Base-by-base conservation (phyloP, 1,140 invertebrate species). In the Lamellibrachia luymesi region DNA sequence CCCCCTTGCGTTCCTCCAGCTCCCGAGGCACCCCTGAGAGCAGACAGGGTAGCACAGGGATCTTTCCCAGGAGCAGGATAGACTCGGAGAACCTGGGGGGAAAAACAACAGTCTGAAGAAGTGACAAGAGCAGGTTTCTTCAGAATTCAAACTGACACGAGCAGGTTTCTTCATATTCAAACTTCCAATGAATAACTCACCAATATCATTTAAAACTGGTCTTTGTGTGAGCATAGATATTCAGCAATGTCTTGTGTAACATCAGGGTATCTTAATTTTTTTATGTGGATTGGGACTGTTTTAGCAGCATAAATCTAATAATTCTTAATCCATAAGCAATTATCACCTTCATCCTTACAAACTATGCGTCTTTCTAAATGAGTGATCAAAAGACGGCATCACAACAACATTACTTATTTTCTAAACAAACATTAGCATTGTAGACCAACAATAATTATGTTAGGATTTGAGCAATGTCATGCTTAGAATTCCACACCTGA, bases 31-130 rank as follows among this genome's bases (percentile, higher is more conserved):
- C 93, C 56, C 96, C 93, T 91, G 95, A 98, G 94, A 99, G 92
- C 64, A 95, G 93, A 93, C 95, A 95, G 2, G 94, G 94, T 50
- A 96, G 93, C 56, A 96, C 93, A 90, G 95, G 98, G 94, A 99
- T 98, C 95, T 98, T 98, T 50, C 97, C 96, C 91, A 99, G 96
- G 51, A 97, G 97, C 91, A 97, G 97, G 93, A 99, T 96, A 95
- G 98, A 98, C 92, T 97, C 96, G 93, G 97, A 97, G 95, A 99
- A 98, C 94, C 98, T 98, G 95, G 38, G 97, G 95, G 94, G 93
- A 96, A 93, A 91, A 92, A 91, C 80, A 25, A 64, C 51, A 52
- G 8, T 92, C 64, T 56, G 25, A 22, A 80, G 25, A 80, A 80
- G 64, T 80, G 7, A 56, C 38, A 56, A 4, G 13, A 80, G 6